Evolutionary conservation across 2,797 vertebrate genomes (phyloP), one percentile per base, ranked within the genome.

Genomic region (Sebastiscus albofasciatus): DNA sequence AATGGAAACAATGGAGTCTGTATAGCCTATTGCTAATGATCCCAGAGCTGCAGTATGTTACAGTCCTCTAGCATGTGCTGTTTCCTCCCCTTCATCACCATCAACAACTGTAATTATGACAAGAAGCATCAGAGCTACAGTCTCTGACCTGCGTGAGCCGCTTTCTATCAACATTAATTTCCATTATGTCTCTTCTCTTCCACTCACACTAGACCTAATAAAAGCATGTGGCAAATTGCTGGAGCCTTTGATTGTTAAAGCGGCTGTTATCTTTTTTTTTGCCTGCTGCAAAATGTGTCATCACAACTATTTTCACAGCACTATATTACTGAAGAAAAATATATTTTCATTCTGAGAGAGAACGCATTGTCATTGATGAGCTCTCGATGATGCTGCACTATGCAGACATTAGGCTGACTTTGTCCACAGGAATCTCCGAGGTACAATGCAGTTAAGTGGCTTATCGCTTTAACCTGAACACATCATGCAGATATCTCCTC

Each of bases 401-500:
- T 71, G 56, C 6, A 34, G 72, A 73, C 60, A 64, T 54, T 31
- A 59, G 29, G n/a, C 22, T 26, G 80, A 75, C 55, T 82, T 22
- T 67, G 75, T 87, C 80, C 36, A 59, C 60, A 80, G 73, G 77
- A 87, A 82, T 79, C 84, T 85, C 31, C 3, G 54, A 66, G 67
- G 75, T n/a, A 66, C 60, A 54, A 49, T 62, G 69, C 64, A 75
- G 54, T 78, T 84, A 74, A 80, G 82, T 86, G 75, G 80, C 71
- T 87, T 80, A 77, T 82, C 56, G 20, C 72, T 72, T 81, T 75
- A 79, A 89, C 76, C 69, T 88, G 79, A 90, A 76, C 74, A 46
- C 79, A 83, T 77, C 80, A 60, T 58, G 82, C 73, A 84, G 77
- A 82, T 77, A 84, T 86, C 71, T 88, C 82, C 76, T 90, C 87